Conservation (phyloP, 2,113 vertebrate species). For the Salvelinus namaycush region DNA sequence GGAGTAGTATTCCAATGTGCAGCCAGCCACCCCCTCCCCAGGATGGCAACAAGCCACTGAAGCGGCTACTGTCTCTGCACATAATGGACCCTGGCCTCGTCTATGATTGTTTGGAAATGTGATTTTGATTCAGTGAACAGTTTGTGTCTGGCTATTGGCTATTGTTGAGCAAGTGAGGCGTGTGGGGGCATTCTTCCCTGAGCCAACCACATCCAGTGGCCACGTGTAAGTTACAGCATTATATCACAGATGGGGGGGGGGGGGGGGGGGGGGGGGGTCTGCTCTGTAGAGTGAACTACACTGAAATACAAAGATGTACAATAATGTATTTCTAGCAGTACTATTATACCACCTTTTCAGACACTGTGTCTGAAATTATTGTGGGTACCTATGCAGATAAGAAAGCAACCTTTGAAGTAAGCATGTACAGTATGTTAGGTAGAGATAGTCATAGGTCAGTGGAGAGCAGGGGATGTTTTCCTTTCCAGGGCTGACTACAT, state of each 20-base stretch:
- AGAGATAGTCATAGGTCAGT: slow-evolving; percentile 41
- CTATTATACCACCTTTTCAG: neutral
- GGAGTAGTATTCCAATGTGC: too few relatives aligned
- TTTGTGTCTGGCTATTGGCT: slow-evolving; percentile 57
- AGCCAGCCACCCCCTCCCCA: slow-evolving; percentile 27
- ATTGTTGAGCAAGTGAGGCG: slow-evolving; percentile 32
- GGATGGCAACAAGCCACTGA: slow-evolving; percentile 57
- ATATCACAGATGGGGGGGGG: neutral
- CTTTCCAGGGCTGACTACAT: slow-evolving; percentile 44
- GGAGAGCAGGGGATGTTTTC: slow-evolving; percentile 38
- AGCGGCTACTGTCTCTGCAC: slow-evolving; percentile 25
- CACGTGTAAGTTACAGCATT: neutral
- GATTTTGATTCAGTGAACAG: slow-evolving; percentile 69
- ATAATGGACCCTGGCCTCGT: slow-evolving; percentile 51
- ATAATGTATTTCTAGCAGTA: neutral
- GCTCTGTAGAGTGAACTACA: neutral
- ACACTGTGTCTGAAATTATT: slow-evolving; percentile 24
- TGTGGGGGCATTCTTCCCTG: slow-evolving; percentile 27
- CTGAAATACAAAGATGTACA: neutral
- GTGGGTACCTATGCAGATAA: slow-evolving; percentile 30
- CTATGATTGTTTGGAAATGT: slow-evolving; percentile 66
- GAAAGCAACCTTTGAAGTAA: slow-evolving; percentile 37
- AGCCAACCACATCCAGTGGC: slow-evolving; percentile 26
- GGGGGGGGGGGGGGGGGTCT: neutral
- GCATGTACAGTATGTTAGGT: slow-evolving; percentile 32